A percentile compares a stretch with the other conserved stretches of the same genome.
Conservation (phyloP, 1,140 invertebrate species). For the Drosophila chauvacae region DNA sequence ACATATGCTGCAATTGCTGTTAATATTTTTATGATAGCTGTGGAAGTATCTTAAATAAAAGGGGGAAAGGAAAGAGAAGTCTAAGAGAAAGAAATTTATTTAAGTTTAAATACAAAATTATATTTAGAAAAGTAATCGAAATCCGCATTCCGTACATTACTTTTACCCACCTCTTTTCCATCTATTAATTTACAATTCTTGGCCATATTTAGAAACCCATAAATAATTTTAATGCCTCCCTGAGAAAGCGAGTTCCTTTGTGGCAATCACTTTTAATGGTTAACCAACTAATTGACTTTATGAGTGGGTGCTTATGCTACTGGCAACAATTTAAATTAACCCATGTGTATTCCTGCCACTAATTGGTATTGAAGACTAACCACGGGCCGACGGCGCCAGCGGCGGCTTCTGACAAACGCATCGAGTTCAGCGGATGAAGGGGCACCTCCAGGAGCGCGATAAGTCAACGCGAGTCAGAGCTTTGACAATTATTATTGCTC, state of each 20-base stretch:
- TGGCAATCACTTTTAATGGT: slow-evolving; percentile 32
- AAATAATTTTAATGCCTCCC: slow-evolving; percentile 37
- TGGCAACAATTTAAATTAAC: slow-evolving; percentile 49
- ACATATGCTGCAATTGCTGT: slow-evolving; percentile 16
- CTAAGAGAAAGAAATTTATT: not conserved
- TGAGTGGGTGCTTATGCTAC: slow-evolving; percentile 57
- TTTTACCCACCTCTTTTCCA: too few relatives aligned
- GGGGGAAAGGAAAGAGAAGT: not conserved
- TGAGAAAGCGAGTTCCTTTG: slow-evolving; percentile 36
- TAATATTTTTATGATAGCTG: slow-evolving; percentile 28
- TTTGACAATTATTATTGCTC: slow-evolving; percentile 80
- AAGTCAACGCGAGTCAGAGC: slow-evolving; percentile 72
- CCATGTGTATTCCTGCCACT: slow-evolving; percentile 22
- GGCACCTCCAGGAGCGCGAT: slow-evolving; percentile 47
- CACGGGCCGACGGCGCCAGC: slow-evolving; percentile 27
- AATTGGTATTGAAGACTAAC: slow-evolving; percentile 69
- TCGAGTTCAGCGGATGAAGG: slow-evolving; percentile 53
- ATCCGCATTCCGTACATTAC: not conserved
- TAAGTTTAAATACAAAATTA: not conserved
- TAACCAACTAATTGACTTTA: slow-evolving; percentile 26
- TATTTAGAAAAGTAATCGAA: not conserved
- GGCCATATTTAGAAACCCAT: slow-evolving; percentile 39
- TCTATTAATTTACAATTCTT: slow-evolving; percentile 40
- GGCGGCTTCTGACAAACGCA: slow-evolving; percentile 72
- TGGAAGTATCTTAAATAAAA: not conserved